A percentile compares a stretch with the other conserved stretches of the same genome.
Evolutionary conservation across 2,113 vertebrate species (phyloP).

Genomic region (Balaeniceps rex): DNA sequence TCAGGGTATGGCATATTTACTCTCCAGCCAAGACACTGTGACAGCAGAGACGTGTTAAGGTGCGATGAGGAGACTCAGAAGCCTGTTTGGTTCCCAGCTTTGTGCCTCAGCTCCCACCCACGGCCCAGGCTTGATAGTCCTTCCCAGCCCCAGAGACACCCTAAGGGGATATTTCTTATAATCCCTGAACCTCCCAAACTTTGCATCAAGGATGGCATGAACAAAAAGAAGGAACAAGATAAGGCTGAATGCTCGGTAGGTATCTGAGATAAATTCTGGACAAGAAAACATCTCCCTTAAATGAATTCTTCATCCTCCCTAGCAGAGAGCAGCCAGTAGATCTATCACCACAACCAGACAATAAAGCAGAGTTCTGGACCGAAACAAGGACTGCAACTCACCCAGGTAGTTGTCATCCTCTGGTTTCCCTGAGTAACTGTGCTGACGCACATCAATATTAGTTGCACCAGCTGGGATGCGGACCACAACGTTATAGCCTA

Average conservation of each 20-base stretch:
- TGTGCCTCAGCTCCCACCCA: not conserved
- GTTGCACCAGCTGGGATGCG: constrained; percentile 96
- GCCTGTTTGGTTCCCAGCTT: not conserved
- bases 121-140: not conserved
- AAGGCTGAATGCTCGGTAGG: not conserved
- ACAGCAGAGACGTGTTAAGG: not conserved
- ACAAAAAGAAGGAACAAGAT: not conserved
- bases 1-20: not conserved
- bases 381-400: constrained; percentile 65
- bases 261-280: not conserved
- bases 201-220: not conserved
- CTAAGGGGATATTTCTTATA: not conserved
- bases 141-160: not conserved
- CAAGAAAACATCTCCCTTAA: not conserved
- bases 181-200: not conserved
- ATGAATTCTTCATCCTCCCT: not conserved
- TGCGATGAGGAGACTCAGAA: not conserved
- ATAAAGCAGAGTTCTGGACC: not conserved
- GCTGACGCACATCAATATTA: constrained; percentile 95
- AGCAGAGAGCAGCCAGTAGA: not conserved
- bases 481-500: constrained; percentile 95
- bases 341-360: not conserved
- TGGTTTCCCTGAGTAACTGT: constrained; percentile 96
- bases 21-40: not conserved
- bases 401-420: constrained; percentile 99